Evolutionary conservation across 2,797 vertebrate genomes (phyloP).

Genomic region (Crenuchus spilurus): DNA sequence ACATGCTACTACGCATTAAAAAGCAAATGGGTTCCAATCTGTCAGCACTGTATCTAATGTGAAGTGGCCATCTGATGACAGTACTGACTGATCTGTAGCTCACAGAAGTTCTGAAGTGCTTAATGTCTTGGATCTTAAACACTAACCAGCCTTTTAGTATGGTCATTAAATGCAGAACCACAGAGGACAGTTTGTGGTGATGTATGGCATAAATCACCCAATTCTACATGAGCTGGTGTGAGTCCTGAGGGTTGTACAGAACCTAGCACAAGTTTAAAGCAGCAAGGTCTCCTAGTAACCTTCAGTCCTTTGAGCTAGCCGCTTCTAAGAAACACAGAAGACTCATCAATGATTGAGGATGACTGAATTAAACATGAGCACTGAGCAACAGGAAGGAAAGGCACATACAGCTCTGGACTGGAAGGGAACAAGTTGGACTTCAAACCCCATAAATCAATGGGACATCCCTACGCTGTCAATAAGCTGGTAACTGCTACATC

Average conservation of each 20-base stretch:
- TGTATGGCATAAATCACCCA: neutral
- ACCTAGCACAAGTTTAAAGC: slow-evolving; percentile 46
- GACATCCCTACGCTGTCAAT: neutral
- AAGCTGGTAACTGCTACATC: neutral
- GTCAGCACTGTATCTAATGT: neutral
- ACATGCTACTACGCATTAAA: too few species aligned
- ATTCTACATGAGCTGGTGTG: neutral
- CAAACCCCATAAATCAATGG: neutral
- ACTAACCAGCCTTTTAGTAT: neutral
- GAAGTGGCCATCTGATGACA: neutral
- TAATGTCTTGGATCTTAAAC: neutral
- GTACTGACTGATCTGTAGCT: neutral
- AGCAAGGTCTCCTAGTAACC: slow-evolving; percentile 51
- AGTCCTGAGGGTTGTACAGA: neutral
- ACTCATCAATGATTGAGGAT: slow-evolving; percentile 74
- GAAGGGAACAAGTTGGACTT: slow-evolving; percentile 3
- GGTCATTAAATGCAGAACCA: neutral
- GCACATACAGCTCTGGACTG: slow-evolving; percentile 24
- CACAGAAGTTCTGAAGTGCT: neutral
- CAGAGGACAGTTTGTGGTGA: neutral
- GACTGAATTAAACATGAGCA: slow-evolving; percentile 74
- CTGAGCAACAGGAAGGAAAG: slow-evolving; percentile 60
- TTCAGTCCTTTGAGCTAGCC: slow-evolving; percentile 56
- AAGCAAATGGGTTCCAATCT: neutral
- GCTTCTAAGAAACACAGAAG: slow-evolving; percentile 55